Evolutionary conservation across 2,888 invertebrate species (phyloP).

Genomic region (Dasysyrphus albostriatus): DNA sequence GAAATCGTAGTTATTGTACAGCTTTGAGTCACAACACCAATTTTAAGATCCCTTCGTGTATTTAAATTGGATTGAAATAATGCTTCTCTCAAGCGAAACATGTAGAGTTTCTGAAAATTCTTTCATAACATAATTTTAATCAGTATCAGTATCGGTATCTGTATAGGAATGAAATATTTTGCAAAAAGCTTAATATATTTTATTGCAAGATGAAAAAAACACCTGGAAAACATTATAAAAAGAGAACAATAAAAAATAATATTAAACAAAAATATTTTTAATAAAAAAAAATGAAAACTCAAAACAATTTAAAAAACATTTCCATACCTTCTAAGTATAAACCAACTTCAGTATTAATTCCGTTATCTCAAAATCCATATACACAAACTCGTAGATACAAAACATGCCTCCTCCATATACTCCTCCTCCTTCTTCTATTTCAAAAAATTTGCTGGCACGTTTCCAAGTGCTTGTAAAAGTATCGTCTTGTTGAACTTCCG

Average conservation of each 20-base stretch:
- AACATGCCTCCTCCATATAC: too few relatives aligned
- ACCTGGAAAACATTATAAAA: neutral
- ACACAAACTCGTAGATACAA: too few relatives aligned
- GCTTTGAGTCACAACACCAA: too few relatives aligned
- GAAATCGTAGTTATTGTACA: too few relatives aligned
- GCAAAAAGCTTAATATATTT: too few relatives aligned
- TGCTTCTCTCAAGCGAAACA: too few relatives aligned
- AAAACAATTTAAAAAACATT: neutral
- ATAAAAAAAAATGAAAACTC: neutral
- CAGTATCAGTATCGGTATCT: too few relatives aligned
- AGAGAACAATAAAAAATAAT: neutral
- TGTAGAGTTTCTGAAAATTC: too few relatives aligned
- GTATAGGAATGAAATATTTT: too few relatives aligned
- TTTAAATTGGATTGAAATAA: too few relatives aligned
- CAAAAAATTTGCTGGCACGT: conserved; percentile 14
- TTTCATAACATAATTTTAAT: too few relatives aligned
- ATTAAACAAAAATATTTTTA: neutral
- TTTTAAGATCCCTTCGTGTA: too few relatives aligned
- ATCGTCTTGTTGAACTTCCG: conserved; percentile 7
- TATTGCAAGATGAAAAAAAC: neutral
- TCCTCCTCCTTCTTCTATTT: neutral
- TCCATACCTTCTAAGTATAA: neutral
- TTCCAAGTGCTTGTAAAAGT: neutral
- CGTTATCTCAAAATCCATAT: neutral
- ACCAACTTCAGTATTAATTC: neutral